These are phyloP conservation scores for Coptodon bakossiorum DNA, from an alignment of 2,113 vertebrate genomes.

Conservation along the genomic window DNA sequence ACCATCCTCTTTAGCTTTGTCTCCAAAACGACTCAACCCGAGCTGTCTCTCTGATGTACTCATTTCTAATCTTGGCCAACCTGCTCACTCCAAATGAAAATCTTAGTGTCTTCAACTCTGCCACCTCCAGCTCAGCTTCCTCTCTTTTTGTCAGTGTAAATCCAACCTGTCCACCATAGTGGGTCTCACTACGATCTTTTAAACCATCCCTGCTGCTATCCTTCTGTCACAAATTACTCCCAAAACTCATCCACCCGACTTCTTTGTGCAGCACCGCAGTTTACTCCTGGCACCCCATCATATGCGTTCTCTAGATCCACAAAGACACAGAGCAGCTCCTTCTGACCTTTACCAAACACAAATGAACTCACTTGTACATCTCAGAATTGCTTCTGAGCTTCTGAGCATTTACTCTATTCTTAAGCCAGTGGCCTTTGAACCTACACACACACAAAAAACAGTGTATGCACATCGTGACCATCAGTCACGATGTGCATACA, in stretches of 20 bases:
- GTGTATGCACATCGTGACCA: background rate
- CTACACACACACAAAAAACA: background rate
- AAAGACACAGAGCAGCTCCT: background rate
- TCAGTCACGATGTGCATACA: background rate
- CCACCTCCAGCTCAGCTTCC: background rate
- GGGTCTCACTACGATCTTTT: background rate
- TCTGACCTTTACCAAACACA: background rate
- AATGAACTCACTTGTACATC: background rate
- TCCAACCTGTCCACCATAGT: background rate
- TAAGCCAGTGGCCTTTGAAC: background rate
- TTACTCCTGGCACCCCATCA: background rate
- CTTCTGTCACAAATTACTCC: background rate
- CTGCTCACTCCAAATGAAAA: background rate
- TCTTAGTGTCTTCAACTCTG: background rate
- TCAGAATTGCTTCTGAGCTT: background rate
- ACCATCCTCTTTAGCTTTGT: background rate
- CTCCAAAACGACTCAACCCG: background rate
- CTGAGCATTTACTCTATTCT: background rate
- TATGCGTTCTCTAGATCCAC: background rate
- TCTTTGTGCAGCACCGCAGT: background rate
- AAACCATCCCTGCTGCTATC: background rate
- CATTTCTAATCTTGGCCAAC: background rate
- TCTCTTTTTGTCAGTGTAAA: background rate
- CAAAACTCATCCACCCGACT: background rate
- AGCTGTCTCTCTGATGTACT: background rate